phyloP scores from a whole-genome alignment of 1,140 invertebrate species.

The Halesus radiatus region DNA sequence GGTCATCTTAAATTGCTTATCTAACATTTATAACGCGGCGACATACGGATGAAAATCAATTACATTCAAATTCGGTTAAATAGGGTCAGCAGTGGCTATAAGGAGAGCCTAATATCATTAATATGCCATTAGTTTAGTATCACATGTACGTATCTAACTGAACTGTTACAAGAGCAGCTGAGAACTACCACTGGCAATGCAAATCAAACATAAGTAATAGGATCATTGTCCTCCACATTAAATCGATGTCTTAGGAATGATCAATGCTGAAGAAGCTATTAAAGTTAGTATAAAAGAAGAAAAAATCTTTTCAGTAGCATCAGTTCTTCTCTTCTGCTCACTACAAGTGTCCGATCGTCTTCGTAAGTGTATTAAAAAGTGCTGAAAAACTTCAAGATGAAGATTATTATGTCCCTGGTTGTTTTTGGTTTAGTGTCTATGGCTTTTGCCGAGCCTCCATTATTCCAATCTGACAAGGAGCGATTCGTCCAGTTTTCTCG shows the following conservation, averaged over 20 bases:
- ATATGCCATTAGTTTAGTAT: background rate
- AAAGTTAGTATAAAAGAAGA: background rate
- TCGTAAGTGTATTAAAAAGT: background rate
- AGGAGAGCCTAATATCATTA: background rate
- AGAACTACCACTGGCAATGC: background rate
- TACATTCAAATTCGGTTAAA: background rate
- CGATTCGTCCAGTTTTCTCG: background rate
- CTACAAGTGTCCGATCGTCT: background rate
- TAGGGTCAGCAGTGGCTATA: background rate
- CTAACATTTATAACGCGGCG: too few relatives aligned
- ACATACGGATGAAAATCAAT: background rate
- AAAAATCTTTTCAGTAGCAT: background rate
- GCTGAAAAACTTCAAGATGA: background rate
- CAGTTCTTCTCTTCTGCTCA: background rate
- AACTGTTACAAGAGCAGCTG: background rate
- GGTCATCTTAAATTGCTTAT: too few relatives aligned
- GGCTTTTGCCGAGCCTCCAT: background rate
- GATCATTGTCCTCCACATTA: background rate
- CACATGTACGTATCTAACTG: background rate
- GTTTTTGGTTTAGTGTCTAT: background rate
- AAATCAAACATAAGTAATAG: background rate
- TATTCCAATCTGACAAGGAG: background rate
- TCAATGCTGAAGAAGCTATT: conserved; percentile 5
- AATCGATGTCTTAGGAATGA: background rate
- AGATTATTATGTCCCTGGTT: background rate